Base-by-base conservation (phyloP, 2,113 vertebrate genomes). In the Mus spicilegus region DNA sequence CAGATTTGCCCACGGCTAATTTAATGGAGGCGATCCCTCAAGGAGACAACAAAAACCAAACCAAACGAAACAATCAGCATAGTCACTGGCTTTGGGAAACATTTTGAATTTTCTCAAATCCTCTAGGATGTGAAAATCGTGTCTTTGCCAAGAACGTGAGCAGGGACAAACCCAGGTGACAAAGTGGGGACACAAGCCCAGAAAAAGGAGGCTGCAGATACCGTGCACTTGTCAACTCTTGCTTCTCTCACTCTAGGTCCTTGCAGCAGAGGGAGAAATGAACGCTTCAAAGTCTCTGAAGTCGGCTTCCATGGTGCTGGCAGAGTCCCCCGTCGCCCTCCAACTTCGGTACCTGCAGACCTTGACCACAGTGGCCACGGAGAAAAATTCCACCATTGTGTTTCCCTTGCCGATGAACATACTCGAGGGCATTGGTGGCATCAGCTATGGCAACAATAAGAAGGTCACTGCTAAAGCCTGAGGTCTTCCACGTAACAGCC, bases 341-440 rank as follows among this genome's bases (percentile, higher is more conserved):
- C 99, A 99, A 67, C 98, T 99, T 91, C 97, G 98, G 80, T 99
- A 99, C 98, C 98, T 99, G 93, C 99, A 99, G 97, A 99, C 98
- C 0, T 98, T 99, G 70, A 98, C 94, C 97, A 97, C 97, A 5
- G 98, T 99, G 8, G 99, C 99, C 84, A 97, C 98, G 0, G 98
- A 99, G 98, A 99, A 99, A 97, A 99, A 99, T 97, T 99, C 99
- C 90, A 99, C 99, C 90, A 99, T 99, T 42, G 82, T 99, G 95
- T 99, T 99, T 95, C 99, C 99, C 56, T 94, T 99, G 95, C 99
- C 99, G 54, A 98, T 99, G 76, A 99, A 99, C 75, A 56, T 99
- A 1, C 82, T 99, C 8, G 98, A 99, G 73, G 90, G 72, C 73
- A 98, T 97, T 6, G 96, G 95, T 26, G 92, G 94, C 1, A 7